Conservation (phyloP, 2,888 invertebrate genomes). For the Apocheima hispidaria region DNA sequence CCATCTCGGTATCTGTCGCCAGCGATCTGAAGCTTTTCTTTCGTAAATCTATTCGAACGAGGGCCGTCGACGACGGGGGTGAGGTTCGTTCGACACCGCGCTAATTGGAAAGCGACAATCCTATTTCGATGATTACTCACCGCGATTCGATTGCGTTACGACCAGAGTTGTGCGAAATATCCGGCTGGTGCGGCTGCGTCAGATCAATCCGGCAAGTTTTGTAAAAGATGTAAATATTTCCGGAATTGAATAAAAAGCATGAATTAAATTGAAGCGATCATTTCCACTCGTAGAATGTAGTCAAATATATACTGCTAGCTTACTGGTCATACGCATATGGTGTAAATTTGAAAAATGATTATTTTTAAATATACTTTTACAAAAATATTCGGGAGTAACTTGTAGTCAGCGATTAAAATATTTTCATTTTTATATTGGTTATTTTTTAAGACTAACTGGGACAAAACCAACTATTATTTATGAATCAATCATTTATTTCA, state of each 20-base stretch:
- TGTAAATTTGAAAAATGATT: too few species aligned
- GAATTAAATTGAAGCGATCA: background rate
- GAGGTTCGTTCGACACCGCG: conserved; percentile 62
- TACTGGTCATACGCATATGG: background rate
- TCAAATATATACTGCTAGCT: too few species aligned
- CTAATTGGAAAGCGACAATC: conserved; percentile 83
- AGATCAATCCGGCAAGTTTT: background rate
- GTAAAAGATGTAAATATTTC: background rate
- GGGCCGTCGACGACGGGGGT: conserved; percentile 55
- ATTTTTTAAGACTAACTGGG: too few species aligned
- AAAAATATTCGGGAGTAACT: too few species aligned
- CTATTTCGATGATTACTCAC: conserved; percentile 78
- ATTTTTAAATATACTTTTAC: too few species aligned
- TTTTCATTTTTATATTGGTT: too few species aligned
- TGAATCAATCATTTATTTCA: too few species aligned
- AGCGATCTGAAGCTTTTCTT: conserved; percentile 31
- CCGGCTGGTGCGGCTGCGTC: background rate
- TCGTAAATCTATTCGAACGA: conserved; percentile 16
- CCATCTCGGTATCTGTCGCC: background rate
- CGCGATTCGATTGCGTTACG: conserved; percentile 58
- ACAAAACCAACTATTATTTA: too few species aligned
- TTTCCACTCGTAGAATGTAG: background rate
- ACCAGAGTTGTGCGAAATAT: conserved; percentile 35
- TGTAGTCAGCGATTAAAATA: too few species aligned
- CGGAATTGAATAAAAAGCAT: too few species aligned